Conservation (phyloP, 2,113 vertebrate species). For the Pelvicachromis taeniatus region DNA sequence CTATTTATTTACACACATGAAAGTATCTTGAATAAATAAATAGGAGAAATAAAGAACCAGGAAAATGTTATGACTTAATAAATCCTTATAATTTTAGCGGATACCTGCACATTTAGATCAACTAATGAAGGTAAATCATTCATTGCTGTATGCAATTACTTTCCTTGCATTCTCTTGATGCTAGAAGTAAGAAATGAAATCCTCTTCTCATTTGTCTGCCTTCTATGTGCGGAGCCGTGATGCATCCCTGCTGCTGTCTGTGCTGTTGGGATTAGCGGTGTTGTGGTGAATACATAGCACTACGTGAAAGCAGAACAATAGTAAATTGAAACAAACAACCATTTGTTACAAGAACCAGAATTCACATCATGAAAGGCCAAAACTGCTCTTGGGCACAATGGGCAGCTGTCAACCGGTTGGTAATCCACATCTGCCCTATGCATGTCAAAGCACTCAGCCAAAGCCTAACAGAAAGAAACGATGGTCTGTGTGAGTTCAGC, state of each 20-base stretch:
- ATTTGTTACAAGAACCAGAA: not conserved
- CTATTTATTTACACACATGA: not conserved
- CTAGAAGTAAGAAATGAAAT: not conserved
- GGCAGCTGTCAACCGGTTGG: not conserved
- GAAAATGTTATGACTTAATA: not conserved
- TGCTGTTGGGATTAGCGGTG: not conserved
- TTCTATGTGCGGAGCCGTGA: not conserved
- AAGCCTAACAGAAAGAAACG: not conserved
- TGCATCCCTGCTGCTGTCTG: not conserved
- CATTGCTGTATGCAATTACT: not conserved
- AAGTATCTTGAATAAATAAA: not conserved
- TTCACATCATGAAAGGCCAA: not conserved
- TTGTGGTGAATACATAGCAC: not conserved
- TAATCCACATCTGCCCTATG: not conserved
- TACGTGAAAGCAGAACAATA: not conserved
- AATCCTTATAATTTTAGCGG: not conserved
- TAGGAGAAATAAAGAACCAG: not conserved
- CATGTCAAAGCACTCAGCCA: not conserved
- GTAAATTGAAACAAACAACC: not conserved
- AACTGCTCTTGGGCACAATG: not conserved
- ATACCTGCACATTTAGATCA: not conserved
- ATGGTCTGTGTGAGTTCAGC: not conserved
- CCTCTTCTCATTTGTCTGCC: accelerated
- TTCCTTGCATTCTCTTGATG: not conserved
- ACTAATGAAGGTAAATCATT: not conserved